A percentile compares a stretch with the other conserved stretches of the same genome.
Evolutionary conservation across 2,797 vertebrate genomes (phyloP).

Genomic region (Mallotus villosus): DNA sequence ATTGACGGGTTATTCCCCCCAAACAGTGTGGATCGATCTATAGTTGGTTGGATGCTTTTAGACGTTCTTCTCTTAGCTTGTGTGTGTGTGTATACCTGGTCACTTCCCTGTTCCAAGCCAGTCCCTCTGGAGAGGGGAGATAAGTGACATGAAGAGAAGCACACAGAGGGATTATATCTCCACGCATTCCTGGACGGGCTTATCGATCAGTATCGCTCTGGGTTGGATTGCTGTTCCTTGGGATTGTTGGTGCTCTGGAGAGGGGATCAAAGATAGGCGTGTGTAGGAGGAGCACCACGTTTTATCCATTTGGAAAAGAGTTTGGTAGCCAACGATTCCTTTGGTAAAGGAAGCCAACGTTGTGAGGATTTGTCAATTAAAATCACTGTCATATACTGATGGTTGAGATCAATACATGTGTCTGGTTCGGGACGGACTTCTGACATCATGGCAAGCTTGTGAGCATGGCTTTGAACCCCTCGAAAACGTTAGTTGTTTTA

Average conservation of each 20-base stretch:
- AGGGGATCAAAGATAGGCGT: neutral
- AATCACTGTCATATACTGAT: neutral
- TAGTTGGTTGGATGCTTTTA: no score
- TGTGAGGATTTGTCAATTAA: neutral
- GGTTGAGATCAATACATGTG: neutral
- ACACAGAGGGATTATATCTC: conserved; percentile 4
- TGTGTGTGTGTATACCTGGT: neutral
- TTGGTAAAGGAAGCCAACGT: neutral
- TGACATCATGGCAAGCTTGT: neutral
- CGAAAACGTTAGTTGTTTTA: neutral
- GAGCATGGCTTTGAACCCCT: neutral
- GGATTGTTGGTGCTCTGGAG: neutral
- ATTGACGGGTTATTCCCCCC: no score
- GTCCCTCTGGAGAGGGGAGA: neutral
- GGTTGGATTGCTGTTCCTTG: conserved; percentile 25
- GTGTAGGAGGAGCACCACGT: neutral
- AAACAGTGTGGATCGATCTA: no score
- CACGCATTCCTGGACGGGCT: neutral
- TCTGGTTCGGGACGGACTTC: neutral
- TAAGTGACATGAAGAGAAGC: neutral
- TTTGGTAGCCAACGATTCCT: neutral
- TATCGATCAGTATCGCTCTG: conserved; percentile 28
- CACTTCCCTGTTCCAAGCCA: neutral
- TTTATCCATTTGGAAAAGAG: neutral
- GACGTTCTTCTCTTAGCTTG: no score